A percentile compares a stretch with the other conserved stretches of the same genome.
Evolutionary conservation across 92 coral and sea anemone species (phyloP).

Genomic region (Desmophyllum pertusum): DNA sequence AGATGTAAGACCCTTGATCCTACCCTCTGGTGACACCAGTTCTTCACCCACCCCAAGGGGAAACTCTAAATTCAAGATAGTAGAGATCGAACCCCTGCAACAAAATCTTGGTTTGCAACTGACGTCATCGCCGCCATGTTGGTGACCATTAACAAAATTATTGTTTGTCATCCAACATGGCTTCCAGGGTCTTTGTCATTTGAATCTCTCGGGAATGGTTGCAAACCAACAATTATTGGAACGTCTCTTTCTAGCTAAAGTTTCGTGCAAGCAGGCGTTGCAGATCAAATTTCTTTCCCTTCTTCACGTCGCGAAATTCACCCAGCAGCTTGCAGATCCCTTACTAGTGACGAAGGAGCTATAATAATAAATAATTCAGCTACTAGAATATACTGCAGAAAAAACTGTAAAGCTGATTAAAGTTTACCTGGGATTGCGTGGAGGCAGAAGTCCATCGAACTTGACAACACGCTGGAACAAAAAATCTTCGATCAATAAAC

Average conservation of each 20-base stretch:
- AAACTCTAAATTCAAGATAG: too few relatives aligned
- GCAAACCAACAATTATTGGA: not conserved
- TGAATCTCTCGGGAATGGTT: too few relatives aligned
- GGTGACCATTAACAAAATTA: too few relatives aligned
- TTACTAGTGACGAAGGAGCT: not conserved
- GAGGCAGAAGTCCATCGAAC: conserved; percentile 35
- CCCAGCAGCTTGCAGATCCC: not conserved
- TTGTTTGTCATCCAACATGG: too few relatives aligned
- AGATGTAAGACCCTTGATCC: not conserved
- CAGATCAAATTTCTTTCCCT: too few relatives aligned
- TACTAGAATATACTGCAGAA: not conserved
- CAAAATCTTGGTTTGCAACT: too few relatives aligned
- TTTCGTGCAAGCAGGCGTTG: too few relatives aligned
- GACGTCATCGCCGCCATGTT: too few relatives aligned
- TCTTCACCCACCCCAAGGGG: not conserved
- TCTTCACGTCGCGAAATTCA: not conserved
- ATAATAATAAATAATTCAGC: not conserved
- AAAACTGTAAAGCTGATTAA: too few relatives aligned
- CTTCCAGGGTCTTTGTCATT: too few relatives aligned
- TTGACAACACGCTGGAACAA: conserved; percentile 10
- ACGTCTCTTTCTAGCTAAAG: too few relatives aligned
- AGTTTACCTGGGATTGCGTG: conserved; percentile 13
- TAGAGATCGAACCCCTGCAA: too few relatives aligned
- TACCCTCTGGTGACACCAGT: not conserved
- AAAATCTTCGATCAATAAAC: conserved; percentile 23